Percentiles rank a stretch among this genome's conserved stretches.
Evolutionary conservation across 2,113 vertebrate species (phyloP).

Genomic region (Blennius ocellaris): DNA sequence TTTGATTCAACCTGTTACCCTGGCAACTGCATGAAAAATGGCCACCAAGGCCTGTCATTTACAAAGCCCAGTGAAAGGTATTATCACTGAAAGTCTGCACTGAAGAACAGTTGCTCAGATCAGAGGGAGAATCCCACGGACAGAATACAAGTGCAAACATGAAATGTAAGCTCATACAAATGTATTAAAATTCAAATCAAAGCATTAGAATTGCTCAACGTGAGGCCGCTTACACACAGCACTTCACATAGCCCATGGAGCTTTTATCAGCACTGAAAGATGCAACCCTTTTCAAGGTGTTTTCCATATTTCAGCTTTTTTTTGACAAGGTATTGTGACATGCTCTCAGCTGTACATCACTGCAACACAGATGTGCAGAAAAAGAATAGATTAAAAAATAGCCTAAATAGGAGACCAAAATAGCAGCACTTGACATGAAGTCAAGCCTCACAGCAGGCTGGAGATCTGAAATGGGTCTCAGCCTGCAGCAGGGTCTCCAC

Average conservation of each 20-base stretch:
- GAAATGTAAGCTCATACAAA: not conserved
- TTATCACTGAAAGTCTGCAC: conserved; percentile 32
- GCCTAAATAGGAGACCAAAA: conserved; percentile 30
- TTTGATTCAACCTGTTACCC: conserved; percentile 76
- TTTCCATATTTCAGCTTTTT: not conserved
- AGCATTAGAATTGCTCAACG: conserved; percentile 6
- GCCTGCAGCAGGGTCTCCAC: conserved; percentile 58
- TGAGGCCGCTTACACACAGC: conserved; percentile 13
- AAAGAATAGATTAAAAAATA: no score
- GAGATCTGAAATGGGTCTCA: conserved; percentile 45
- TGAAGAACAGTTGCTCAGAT: conserved; percentile 40
- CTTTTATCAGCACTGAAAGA: conserved; percentile 28
- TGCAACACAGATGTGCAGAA: conserved; percentile 32
- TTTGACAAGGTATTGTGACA: conserved; percentile 13
- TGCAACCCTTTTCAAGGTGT: not conserved
- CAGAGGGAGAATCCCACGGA: conserved; percentile 4
- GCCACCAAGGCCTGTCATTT: conserved; percentile 60
- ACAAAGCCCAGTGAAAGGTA: conserved; percentile 45
- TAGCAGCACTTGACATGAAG: conserved; percentile 37
- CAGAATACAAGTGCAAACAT: not conserved
- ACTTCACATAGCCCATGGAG: conserved; percentile 18
- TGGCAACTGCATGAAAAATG: conserved; percentile 79
- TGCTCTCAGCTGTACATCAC: conserved; percentile 22
- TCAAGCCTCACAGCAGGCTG: conserved; percentile 31
- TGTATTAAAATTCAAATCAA: not conserved